Conservation (phyloP, 2,113 vertebrate genomes). For the Archocentrus centrarchus region DNA sequence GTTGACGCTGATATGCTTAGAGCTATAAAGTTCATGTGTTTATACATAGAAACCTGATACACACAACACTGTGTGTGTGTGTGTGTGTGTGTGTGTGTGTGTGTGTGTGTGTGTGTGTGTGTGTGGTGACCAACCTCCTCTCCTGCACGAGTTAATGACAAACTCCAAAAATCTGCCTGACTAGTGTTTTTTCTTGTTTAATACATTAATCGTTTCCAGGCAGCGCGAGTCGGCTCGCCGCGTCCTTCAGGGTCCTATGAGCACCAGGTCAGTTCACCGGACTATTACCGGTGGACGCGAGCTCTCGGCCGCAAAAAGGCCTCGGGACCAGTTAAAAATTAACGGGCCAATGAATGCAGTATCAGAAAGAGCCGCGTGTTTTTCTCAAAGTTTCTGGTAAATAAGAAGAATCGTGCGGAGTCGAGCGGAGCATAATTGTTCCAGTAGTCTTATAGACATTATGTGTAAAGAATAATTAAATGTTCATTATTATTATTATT, state of each 20-base stretch:
- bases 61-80: background rate
- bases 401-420: background rate
- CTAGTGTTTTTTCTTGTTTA: slow-evolving; percentile 23
- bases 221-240: slow-evolving; percentile 14
- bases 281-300: slow-evolving; percentile 36
- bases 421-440: background rate
- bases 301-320: slow-evolving; percentile 8
- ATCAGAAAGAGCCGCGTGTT: slow-evolving; percentile 20
- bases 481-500: background rate
- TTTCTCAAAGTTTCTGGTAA: background rate
- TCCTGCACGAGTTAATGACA: slow-evolving; percentile 56
- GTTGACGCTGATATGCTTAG: background rate
- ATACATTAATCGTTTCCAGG: slow-evolving; percentile 47
- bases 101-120: background rate
- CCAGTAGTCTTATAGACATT: background rate
- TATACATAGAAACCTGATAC: background rate
- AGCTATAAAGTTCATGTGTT: background rate
- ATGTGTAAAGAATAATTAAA: background rate
- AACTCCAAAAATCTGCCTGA: slow-evolving; percentile 44
- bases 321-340: slow-evolving; percentile 66
- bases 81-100: background rate
- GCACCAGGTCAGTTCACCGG: slow-evolving; percentile 54
- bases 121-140: slow-evolving; percentile 2
- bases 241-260: slow-evolving; percentile 58
- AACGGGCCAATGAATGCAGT: slow-evolving; percentile 44